These are phyloP conservation scores for Drosophila insularis DNA, from an alignment of 1,140 invertebrate species.

Conservation along the genomic window DNA sequence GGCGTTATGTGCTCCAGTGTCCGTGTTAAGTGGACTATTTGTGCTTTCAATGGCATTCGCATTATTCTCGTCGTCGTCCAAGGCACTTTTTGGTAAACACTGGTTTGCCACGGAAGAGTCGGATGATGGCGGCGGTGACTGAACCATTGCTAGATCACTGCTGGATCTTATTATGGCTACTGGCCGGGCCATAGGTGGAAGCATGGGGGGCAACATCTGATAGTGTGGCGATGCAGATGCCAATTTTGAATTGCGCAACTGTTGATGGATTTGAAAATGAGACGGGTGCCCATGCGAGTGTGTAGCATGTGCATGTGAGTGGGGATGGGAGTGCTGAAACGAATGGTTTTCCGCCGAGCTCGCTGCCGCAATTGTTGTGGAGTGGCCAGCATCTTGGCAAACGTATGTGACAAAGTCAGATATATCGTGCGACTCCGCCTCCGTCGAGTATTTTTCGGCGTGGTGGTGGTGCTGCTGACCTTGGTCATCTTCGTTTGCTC, in stretches of 20 bases:
- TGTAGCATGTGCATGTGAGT: conserved; percentile 22
- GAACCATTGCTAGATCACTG: conserved; percentile 85
- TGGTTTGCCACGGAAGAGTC: conserved; percentile 26
- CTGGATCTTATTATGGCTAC: conserved; percentile 97
- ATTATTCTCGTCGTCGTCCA: conserved; percentile 40
- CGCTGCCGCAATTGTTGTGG: conserved; percentile 23
- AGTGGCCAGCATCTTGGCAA: conserved; percentile 90
- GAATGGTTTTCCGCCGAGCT: conserved; percentile 36
- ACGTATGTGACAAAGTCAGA: conserved; percentile 98
- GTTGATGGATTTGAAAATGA: conserved; percentile 74
- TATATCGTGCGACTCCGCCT: conserved; percentile 88
- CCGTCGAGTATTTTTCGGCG: conserved; percentile 49
- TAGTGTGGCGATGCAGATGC: conserved; percentile 57
- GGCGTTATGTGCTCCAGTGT: conserved; percentile 20
- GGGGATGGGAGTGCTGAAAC: conserved; percentile 57
- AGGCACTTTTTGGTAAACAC: conserved; percentile 27
- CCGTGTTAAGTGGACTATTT: conserved; percentile 41
- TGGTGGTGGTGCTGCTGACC: conserved; percentile 70
- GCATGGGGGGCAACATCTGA: conserved; percentile 96
- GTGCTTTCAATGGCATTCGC: conserved; percentile 38
- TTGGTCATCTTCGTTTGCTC: conserved; percentile 42
- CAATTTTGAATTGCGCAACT: conserved; percentile 51
- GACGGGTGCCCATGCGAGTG: conserved; percentile 52
- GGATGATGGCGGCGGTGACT: conserved; percentile 85
- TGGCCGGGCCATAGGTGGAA: conserved; percentile 96